Conservation (phyloP, 2,888 invertebrate species). For the Calliopum simillimum region DNA sequence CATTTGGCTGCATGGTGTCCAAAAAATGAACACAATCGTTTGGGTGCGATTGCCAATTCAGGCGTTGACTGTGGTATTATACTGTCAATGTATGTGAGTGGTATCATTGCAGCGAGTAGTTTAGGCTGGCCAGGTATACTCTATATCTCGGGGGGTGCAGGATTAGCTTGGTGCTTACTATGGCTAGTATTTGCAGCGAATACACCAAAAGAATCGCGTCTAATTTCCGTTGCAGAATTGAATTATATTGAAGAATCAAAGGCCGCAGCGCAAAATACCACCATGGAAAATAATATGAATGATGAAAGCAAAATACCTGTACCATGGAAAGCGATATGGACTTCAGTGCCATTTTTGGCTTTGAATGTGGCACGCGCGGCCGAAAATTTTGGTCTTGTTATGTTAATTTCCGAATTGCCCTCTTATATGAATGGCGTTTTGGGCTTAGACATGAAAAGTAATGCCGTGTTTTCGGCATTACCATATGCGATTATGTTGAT, state of each 20-base stretch:
- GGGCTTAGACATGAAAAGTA: conserved; percentile 72
- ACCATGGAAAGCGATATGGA: conserved; percentile 68
- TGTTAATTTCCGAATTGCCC: conserved; percentile 77
- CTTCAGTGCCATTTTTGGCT: conserved; percentile 74
- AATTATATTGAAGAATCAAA: conserved; percentile 72
- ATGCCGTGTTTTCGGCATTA: conserved; percentile 69
- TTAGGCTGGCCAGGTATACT: conserved; percentile 78
- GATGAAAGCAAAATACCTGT: too few species aligned
- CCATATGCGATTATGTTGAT: conserved; percentile 71
- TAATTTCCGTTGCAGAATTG: conserved; percentile 71
- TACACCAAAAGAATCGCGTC: conserved; percentile 70
- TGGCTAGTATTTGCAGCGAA: conserved; percentile 73
- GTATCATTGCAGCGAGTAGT: conserved; percentile 71
- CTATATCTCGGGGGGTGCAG: conserved; percentile 71
- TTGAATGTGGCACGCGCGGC: conserved; percentile 72
- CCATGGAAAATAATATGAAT: conserved; percentile 75
- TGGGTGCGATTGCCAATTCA: conserved; percentile 71
- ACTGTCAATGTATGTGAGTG: conserved; percentile 74
- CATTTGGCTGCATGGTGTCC: conserved; percentile 79
- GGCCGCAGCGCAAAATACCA: conserved; percentile 40
- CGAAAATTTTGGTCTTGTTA: conserved; percentile 80
- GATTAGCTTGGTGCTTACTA: conserved; percentile 69
- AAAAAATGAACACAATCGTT: conserved; percentile 72
- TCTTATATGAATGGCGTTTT: conserved; percentile 76
- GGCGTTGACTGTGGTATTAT: conserved; percentile 78